Conservation (phyloP, 2,888 invertebrate species). For the Portevinia maculata region DNA sequence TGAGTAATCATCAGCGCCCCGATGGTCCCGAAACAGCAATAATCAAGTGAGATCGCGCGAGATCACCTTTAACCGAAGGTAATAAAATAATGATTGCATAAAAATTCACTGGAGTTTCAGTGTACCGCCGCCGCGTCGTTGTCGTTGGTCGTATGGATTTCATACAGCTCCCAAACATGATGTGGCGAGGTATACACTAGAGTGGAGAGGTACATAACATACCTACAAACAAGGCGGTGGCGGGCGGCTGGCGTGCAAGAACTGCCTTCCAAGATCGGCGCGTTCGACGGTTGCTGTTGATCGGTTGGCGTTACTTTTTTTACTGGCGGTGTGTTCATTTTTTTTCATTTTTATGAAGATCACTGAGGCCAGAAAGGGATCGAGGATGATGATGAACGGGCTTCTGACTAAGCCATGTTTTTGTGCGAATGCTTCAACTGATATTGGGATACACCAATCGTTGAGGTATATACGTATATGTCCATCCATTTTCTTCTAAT, state of each 20-base stretch:
- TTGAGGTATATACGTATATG: too few species aligned
- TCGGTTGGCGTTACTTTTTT: slow-evolving; percentile 55
- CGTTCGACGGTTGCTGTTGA: slow-evolving; percentile 39
- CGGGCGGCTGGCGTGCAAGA: slow-evolving; percentile 11
- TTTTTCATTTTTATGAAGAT: slow-evolving; percentile 13
- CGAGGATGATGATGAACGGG: slow-evolving; percentile 58
- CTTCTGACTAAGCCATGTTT: slow-evolving; percentile 24
- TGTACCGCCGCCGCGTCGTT: slow-evolving; percentile 46
- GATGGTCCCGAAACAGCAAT: slow-evolving; percentile 72
- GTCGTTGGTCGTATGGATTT: slow-evolving; percentile 68
- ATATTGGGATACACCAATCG: too few species aligned
- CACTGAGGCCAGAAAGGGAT: slow-evolving; percentile 57
- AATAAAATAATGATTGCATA: slow-evolving; percentile 75
- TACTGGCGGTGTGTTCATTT: slow-evolving; percentile 4
- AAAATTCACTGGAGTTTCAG: slow-evolving; percentile 73
- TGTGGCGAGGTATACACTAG: neutral
- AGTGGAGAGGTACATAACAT: neutral
- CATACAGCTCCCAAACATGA: slow-evolving; percentile 36
- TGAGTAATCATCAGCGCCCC: slow-evolving; percentile 73
- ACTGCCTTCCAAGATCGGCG: slow-evolving; percentile 36
- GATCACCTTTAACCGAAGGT: slow-evolving; percentile 74
- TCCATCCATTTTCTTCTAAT: too few species aligned
- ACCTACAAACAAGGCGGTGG: slow-evolving; percentile 50
- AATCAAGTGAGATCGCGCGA: slow-evolving; percentile 74
- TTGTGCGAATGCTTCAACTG: too few species aligned